Conservation (phyloP, 2,888 invertebrate genomes). For the Plagodis pulveraria region DNA sequence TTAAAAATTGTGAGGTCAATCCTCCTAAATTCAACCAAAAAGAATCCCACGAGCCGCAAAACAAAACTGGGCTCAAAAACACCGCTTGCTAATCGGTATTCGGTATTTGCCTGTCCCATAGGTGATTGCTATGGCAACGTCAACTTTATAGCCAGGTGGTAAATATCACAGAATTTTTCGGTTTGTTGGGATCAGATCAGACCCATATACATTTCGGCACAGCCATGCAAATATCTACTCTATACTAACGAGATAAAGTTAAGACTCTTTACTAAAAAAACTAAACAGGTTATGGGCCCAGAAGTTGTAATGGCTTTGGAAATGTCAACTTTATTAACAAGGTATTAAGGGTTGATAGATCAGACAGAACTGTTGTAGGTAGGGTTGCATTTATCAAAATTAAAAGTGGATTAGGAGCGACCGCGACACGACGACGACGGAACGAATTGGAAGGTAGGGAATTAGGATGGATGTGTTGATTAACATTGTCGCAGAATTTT, state of each 20-base stretch:
- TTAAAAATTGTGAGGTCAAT: too few species aligned
- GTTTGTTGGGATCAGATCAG: too few species aligned
- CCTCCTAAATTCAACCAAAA: too few species aligned
- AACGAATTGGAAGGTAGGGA: constrained; percentile 15
- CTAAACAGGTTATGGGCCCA: neutral
- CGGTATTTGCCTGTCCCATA: too few species aligned
- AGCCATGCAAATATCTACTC: constrained; percentile 2
- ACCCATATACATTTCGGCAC: neutral
- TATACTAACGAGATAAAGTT: neutral
- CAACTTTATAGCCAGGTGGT: too few species aligned
- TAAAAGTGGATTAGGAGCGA: constrained; percentile 76
- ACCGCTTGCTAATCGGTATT: too few species aligned
- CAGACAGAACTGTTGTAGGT: neutral
- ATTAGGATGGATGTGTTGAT: constrained; percentile 16
- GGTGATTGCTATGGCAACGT: too few species aligned
- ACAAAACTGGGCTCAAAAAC: too few species aligned
- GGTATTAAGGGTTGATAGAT: constrained; percentile 23
- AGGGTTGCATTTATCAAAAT: constrained; percentile 78
- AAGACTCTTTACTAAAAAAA: too few species aligned
- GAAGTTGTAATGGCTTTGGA: neutral
- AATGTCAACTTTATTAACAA: constrained; percentile 4
- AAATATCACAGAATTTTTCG: too few species aligned
- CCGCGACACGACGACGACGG: constrained; percentile 43
- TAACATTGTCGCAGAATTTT: constrained; percentile 1
- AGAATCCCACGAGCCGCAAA: too few species aligned